phyloP scores from a whole-genome alignment of 1,140 invertebrate species.

The Drosophila insularis region DNA sequence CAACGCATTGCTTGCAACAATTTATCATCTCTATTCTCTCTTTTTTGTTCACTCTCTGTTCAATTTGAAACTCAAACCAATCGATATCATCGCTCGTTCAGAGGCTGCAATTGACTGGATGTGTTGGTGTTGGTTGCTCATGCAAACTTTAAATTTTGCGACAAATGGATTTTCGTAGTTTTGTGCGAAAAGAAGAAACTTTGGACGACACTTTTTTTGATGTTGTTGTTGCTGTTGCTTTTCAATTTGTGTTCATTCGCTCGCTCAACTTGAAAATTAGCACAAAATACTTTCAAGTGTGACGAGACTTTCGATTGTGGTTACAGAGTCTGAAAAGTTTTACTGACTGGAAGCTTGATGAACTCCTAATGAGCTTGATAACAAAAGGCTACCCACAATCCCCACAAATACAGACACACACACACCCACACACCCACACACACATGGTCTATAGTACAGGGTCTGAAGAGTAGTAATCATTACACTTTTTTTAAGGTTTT shows the following conservation, averaged over 20 bases:
- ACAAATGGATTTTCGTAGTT: constrained; percentile 74
- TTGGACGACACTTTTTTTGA: constrained; percentile 45
- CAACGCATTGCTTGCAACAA: constrained; percentile 41
- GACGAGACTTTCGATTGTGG: constrained; percentile 24
- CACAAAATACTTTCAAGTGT: constrained; percentile 61
- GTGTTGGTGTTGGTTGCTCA: constrained; percentile 39
- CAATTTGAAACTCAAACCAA: constrained; percentile 14
- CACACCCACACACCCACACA: not conserved
- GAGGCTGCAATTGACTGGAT: constrained; percentile 48
- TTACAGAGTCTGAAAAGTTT: constrained; percentile 42
- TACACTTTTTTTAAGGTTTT: not conserved
- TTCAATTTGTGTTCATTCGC: constrained; percentile 34
- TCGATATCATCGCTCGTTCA: constrained; percentile 31
- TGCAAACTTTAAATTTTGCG: constrained; percentile 67
- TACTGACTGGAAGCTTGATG: constrained; percentile 48
- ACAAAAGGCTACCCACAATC: constrained; percentile 18
- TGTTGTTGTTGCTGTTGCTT: constrained; percentile 21
- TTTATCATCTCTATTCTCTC: constrained; percentile 65
- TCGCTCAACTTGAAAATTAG: constrained; percentile 67
- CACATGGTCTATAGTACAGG: not conserved
- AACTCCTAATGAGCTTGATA: constrained; percentile 72
- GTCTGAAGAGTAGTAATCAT: not conserved
- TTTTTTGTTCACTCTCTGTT: not conserved
- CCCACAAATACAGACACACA: not conserved
- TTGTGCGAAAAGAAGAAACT: constrained; percentile 39